These are phyloP conservation scores for Rambutsinella grinnellia DNA, from an alignment of 2,888 invertebrate genomes.

Conservation along the genomic window DNA sequence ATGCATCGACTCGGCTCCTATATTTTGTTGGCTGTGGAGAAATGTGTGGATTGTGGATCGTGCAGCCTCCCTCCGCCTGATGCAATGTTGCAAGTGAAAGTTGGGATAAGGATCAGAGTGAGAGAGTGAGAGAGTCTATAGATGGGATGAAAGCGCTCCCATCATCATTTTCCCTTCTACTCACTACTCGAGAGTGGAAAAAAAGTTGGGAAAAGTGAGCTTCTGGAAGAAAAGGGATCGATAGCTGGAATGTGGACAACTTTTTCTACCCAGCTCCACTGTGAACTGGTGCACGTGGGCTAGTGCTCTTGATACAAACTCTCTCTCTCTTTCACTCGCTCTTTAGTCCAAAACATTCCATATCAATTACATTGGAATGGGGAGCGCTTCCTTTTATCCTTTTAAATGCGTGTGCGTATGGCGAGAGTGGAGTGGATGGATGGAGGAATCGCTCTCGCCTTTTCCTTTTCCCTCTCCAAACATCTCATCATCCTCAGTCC, in stretches of 20 bases:
- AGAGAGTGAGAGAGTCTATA: neutral
- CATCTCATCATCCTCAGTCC: neutral
- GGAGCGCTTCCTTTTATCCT: no score
- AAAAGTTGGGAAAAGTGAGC: neutral
- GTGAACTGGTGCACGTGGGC: neutral
- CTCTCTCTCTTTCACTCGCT: slow-evolving; percentile 11
- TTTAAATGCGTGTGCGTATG: no score
- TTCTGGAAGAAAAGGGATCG: slow-evolving; percentile 23
- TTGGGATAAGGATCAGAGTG: no score
- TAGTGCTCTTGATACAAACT: no score
- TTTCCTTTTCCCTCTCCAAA: neutral
- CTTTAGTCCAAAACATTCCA: no score
- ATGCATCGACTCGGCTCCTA: no score
- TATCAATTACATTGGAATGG: no score
- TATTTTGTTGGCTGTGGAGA: no score
- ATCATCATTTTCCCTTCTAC: neutral
- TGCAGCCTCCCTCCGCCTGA: no score
- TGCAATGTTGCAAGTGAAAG: no score
- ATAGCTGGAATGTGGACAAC: slow-evolving; percentile 45
- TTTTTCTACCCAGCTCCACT: slow-evolving; percentile 17
- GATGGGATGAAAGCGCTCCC: neutral
- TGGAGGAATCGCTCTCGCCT: neutral
- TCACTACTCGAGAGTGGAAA: neutral
- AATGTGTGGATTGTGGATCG: no score
- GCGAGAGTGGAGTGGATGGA: neutral